Evolutionary conservation across 2,797 vertebrate genomes (phyloP).

Genomic region (Pogoniulus pusillus): DNA sequence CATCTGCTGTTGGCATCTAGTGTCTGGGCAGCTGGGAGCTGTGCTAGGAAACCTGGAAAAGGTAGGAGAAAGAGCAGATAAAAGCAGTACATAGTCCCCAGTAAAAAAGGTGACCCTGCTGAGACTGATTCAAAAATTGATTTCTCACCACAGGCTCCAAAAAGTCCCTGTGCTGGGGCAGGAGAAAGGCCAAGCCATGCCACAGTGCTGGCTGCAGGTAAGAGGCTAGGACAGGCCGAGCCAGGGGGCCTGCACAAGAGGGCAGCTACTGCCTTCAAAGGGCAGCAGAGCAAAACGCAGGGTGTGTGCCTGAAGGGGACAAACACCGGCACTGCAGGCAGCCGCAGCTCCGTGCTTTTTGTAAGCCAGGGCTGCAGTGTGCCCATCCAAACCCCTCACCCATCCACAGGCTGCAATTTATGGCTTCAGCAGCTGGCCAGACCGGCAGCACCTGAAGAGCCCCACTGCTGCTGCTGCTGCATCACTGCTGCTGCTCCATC

Average conservation of each 20-base stretch:
- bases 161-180: rapidly evolving
- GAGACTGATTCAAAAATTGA: neutral
- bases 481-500: neutral
- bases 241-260: neutral
- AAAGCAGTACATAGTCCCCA: neutral
- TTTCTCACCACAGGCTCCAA: neutral
- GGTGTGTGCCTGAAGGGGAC: neutral
- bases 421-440: neutral
- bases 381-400: neutral
- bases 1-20: neutral
- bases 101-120: neutral
- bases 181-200: slow-evolving; percentile 1
- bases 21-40: neutral
- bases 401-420: neutral
- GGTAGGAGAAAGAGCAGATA: slow-evolving; percentile 7
- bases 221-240: neutral
- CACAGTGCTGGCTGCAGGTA: rapidly evolving
- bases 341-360: neutral
- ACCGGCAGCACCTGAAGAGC: neutral
- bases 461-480: neutral
- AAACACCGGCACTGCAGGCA: rapidly evolving
- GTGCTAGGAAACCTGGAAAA: slow-evolving; percentile 11
- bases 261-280: neutral
- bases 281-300: neutral
- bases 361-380: neutral